Conservation (phyloP, 2,113 vertebrate genomes). For the Hemicordylus capensis region DNA sequence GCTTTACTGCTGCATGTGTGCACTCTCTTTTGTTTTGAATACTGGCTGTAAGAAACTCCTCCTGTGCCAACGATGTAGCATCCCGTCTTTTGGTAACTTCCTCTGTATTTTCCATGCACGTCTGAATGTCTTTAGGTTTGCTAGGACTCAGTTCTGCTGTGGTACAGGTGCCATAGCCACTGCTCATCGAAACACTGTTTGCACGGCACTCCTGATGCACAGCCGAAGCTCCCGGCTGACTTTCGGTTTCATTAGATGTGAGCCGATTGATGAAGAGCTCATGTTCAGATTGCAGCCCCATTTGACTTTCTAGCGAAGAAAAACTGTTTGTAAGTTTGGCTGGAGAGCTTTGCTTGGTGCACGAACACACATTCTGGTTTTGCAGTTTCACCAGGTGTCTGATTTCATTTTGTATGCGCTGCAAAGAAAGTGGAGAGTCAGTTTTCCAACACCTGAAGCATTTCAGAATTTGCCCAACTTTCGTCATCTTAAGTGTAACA, state of each 20-base stretch:
- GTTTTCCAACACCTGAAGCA: neutral
- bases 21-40: slow-evolving; percentile 3
- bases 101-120: slow-evolving; percentile 20
- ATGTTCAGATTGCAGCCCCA: slow-evolving; percentile 73
- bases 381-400: slow-evolving; percentile 88
- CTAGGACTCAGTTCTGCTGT: slow-evolving; percentile 70
- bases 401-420: slow-evolving; percentile 96
- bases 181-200: slow-evolving; percentile 78
- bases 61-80: neutral
- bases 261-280: slow-evolving; percentile 66
- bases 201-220: slow-evolving; percentile 57
- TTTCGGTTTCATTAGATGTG: slow-evolving; percentile 51
- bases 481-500: neutral
- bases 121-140: neutral
- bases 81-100: neutral
- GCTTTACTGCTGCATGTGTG: neutral
- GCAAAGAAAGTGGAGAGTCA: slow-evolving; percentile 20
- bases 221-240: slow-evolving; percentile 47
- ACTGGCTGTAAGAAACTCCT: fast-evolving
- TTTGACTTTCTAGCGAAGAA: slow-evolving; percentile 51
- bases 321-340: slow-evolving; percentile 50
- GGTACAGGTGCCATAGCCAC: slow-evolving; percentile 86
- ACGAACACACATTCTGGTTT: slow-evolving; percentile 52
- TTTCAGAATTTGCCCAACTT: fast-evolving
- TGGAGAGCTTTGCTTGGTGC: slow-evolving; percentile 29